Conservation (phyloP, 1,140 invertebrate species). For the Caenorhabditis remanei region DNA sequence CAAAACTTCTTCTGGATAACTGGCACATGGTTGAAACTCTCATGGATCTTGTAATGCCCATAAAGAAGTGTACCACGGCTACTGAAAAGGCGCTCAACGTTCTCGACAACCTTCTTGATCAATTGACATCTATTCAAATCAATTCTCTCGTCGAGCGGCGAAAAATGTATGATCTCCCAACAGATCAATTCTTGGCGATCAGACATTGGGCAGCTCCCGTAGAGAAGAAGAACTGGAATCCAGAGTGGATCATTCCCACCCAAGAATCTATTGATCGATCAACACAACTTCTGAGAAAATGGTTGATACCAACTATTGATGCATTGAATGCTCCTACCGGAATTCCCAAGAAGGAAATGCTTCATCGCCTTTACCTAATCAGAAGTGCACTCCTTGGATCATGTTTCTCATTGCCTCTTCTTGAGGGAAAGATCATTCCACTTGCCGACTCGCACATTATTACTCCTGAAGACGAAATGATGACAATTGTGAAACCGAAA, state of each 20-base stretch:
- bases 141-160: conserved; percentile 81
- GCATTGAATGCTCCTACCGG: conserved; percentile 80
- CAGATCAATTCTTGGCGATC: conserved; percentile 85
- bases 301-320: conserved; percentile 81
- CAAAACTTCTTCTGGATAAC: conserved; percentile 55
- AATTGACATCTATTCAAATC: conserved; percentile 81
- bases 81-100: conserved; percentile 72
- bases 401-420: conserved; percentile 68
- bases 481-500: conserved; percentile 35
- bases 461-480: not conserved
- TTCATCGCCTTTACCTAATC: conserved; percentile 71
- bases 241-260: conserved; percentile 86
- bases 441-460: conserved; percentile 43
- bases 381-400: conserved; percentile 65
- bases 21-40: conserved; percentile 58
- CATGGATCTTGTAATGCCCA: conserved; percentile 64
- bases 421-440: conserved; percentile 68
- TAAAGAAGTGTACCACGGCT: conserved; percentile 68
- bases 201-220: conserved; percentile 86
- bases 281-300: conserved; percentile 81
- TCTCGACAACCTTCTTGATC: conserved; percentile 80
- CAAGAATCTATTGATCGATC: conserved; percentile 83
- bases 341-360: conserved; percentile 71
- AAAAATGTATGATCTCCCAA: conserved; percentile 79
- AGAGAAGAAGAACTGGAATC: conserved; percentile 82